phyloP scores from a whole-genome alignment of 1,140 invertebrate genomes.

The Drosophila ogumai region DNA sequence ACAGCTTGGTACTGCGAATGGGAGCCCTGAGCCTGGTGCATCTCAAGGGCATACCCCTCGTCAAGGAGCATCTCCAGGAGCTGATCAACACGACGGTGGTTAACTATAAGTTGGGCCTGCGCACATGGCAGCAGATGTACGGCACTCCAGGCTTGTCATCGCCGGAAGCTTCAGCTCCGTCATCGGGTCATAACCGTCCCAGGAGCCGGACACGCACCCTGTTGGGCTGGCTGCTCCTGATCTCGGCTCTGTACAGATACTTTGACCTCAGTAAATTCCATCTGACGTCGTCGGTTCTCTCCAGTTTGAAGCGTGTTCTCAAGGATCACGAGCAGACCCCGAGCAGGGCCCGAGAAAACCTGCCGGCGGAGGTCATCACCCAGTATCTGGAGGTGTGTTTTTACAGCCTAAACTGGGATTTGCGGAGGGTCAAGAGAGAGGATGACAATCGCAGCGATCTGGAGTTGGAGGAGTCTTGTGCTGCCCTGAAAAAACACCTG shows the following conservation, averaged over 20 bases:
- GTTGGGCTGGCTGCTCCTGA: conserved; percentile 21
- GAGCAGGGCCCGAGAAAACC: neutral
- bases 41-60: neutral
- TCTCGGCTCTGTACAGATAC: conserved; percentile 28
- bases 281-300: conserved; percentile 22
- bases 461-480: conserved; percentile 7
- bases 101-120: conserved; percentile 31
- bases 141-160: neutral
- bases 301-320: neutral
- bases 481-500: conserved; percentile 9
- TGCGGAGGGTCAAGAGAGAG: neutral
- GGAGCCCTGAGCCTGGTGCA: conserved; percentile 31
- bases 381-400: conserved; percentile 41
- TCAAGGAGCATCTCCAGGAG: neutral
- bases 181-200: too few species aligned
- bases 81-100: conserved; percentile 38
- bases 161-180: neutral
- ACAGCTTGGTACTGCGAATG: conserved; percentile 15
- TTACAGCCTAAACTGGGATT: conserved; percentile 38
- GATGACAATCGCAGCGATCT: neutral
- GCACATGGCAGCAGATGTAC: conserved; percentile 8
- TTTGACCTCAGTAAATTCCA: conserved; percentile 39
- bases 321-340: neutral
- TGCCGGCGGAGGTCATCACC: neutral
- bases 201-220: neutral